Evolutionary conservation across 2,797 vertebrate genomes (phyloP).

Genomic region (Pristis pectinata): DNA sequence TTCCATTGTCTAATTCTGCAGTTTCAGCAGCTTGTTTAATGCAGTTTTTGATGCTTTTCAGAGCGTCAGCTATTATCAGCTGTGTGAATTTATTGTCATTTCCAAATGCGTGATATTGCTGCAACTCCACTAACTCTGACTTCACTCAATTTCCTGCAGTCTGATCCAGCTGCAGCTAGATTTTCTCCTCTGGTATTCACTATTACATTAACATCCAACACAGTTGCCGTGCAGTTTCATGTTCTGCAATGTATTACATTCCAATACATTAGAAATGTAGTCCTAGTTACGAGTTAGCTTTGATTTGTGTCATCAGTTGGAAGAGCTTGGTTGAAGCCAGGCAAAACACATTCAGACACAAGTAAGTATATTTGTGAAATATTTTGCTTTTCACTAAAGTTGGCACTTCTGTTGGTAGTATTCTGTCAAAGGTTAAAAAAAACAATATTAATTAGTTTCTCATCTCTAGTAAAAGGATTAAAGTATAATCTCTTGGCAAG

Average conservation of each 20-base stretch:
- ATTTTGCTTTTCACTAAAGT: neutral
- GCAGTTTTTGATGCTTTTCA: neutral
- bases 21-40: neutral
- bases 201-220: neutral
- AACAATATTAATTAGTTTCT: conserved; percentile 6
- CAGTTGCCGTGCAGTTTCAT: neutral
- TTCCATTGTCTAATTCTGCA: neutral
- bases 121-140: neutral
- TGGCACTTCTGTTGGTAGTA: neutral
- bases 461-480: neutral
- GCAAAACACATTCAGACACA: neutral
- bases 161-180: neutral
- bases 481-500: neutral
- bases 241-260: neutral
- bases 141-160: neutral
- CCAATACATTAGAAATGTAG: neutral
- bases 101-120: neutral
- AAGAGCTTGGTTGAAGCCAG: neutral
- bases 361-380: neutral
- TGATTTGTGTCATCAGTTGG: neutral
- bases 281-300: neutral
- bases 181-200: neutral
- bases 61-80: neutral
- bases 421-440: neutral
- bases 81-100: neutral